A percentile compares a stretch with the other conserved stretches of the same genome.
Evolutionary conservation across 2,113 vertebrate genomes (phyloP).

Genomic region (Pseudopodoces humilis): DNA sequence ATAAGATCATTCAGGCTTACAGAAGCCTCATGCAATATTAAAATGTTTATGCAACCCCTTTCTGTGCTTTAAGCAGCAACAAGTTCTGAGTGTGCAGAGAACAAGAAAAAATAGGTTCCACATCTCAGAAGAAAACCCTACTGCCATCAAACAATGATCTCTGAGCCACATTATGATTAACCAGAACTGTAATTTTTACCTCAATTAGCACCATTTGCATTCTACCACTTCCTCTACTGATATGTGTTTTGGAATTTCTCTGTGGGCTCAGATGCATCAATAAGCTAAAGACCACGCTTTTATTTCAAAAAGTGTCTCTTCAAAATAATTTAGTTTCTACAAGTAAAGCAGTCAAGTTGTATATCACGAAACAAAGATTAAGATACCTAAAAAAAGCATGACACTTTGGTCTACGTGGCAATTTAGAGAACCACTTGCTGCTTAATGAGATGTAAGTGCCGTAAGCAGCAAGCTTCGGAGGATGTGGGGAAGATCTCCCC

Average conservation of each 20-base stretch:
- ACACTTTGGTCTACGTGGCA: background rate
- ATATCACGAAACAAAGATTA: background rate
- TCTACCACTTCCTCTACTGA: background rate
- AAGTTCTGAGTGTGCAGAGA: slow-evolving; percentile 49
- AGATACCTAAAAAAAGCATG: background rate
- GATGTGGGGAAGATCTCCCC: background rate
- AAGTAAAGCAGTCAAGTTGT: background rate
- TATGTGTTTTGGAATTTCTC: background rate
- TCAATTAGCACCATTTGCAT: background rate
- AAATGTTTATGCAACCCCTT: slow-evolving; percentile 76
- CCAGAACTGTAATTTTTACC: slow-evolving; percentile 22
- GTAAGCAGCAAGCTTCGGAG: background rate
- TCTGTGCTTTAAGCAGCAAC: slow-evolving; percentile 67
- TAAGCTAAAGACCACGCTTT: background rate
- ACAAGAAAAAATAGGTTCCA: slow-evolving; percentile 59
- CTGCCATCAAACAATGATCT: slow-evolving; percentile 10
- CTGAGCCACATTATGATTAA: slow-evolving; percentile 51
- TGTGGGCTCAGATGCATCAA: background rate
- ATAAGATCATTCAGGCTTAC: slow-evolving; percentile 73
- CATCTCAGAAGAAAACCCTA: slow-evolving; percentile 53
- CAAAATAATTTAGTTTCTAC: background rate
- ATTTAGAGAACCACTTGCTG: background rate
- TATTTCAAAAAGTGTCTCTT: background rate
- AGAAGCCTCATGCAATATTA: slow-evolving; percentile 80
- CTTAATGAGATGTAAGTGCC: background rate